These are phyloP conservation scores for Falcunculus frontatus DNA, from an alignment of 2,113 vertebrate genomes.

Conservation along the genomic window DNA sequence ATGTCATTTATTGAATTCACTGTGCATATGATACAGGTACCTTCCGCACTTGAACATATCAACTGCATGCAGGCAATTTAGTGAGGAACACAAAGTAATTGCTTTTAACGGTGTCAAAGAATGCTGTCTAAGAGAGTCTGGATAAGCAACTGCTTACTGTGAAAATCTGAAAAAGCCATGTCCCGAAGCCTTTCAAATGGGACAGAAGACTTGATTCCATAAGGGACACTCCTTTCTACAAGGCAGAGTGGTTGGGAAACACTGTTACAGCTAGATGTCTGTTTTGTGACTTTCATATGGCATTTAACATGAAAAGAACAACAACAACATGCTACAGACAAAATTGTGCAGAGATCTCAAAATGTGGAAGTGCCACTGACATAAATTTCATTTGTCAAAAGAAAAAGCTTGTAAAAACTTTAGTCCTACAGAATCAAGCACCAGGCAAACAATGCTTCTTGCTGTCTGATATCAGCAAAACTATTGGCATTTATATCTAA, in stretches of 20 bases:
- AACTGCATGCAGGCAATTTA: background rate
- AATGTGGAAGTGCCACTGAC: background rate
- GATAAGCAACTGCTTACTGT: background rate
- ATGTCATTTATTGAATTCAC: background rate
- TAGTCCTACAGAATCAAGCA: background rate
- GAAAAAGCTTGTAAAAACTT: background rate
- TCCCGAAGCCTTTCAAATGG: background rate
- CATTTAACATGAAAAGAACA: background rate
- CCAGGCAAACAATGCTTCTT: background rate
- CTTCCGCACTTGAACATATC: background rate
- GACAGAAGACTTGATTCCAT: background rate
- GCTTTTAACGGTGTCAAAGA: background rate
- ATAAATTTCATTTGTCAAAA: background rate
- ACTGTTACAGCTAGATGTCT: background rate
- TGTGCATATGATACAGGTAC: background rate
- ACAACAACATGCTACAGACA: background rate
- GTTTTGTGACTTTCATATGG: background rate
- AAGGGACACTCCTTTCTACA: background rate
- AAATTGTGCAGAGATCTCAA: background rate
- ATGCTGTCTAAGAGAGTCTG: background rate
- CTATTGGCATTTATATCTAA: background rate
- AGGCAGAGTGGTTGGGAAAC: background rate
- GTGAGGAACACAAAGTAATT: background rate
- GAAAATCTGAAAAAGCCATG: background rate
- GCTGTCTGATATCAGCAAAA: background rate